Conservation (phyloP, 2,113 vertebrate species). For the Vanacampus margaritifer region DNA sequence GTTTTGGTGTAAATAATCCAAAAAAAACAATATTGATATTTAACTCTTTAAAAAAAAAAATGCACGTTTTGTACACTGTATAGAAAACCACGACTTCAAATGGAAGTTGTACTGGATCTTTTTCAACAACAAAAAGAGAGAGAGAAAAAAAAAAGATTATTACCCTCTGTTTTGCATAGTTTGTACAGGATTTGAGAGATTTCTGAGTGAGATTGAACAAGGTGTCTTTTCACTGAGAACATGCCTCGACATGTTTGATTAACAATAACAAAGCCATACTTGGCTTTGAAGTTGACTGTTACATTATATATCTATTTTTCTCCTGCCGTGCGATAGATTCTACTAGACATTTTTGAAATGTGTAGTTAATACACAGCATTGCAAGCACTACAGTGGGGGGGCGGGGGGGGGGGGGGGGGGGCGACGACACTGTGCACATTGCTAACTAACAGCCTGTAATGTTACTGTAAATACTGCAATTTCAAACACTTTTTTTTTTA, state of each 20-base stretch:
- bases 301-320: slow-evolving; percentile 45
- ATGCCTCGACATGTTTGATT: slow-evolving; percentile 64
- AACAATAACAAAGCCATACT: slow-evolving; percentile 67
- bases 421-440: slow-evolving; percentile 58
- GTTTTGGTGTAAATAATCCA: slow-evolving; percentile 66
- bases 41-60: slow-evolving; percentile 56
- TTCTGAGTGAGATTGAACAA: slow-evolving; percentile 48
- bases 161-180: slow-evolving; percentile 55
- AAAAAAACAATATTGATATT: slow-evolving; percentile 66
- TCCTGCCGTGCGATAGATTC: slow-evolving; percentile 51
- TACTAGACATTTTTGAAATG: slow-evolving; percentile 56
- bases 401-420: too few species aligned
- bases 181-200: slow-evolving; percentile 59
- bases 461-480: slow-evolving; percentile 60
- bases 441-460: slow-evolving; percentile 62
- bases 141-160: slow-evolving; percentile 13
- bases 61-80: slow-evolving; percentile 77
- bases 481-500: slow-evolving; percentile 40
- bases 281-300: slow-evolving; percentile 74
- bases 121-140: slow-evolving; percentile 47
- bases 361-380: slow-evolving; percentile 59
- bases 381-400: slow-evolving; percentile 57
- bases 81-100: slow-evolving; percentile 49
- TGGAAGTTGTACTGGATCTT: slow-evolving; percentile 67
- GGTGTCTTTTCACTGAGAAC: slow-evolving; percentile 58